Conservation (phyloP, 92 coral and sea anemone genomes). For the Palythoa caribaeorum region DNA sequence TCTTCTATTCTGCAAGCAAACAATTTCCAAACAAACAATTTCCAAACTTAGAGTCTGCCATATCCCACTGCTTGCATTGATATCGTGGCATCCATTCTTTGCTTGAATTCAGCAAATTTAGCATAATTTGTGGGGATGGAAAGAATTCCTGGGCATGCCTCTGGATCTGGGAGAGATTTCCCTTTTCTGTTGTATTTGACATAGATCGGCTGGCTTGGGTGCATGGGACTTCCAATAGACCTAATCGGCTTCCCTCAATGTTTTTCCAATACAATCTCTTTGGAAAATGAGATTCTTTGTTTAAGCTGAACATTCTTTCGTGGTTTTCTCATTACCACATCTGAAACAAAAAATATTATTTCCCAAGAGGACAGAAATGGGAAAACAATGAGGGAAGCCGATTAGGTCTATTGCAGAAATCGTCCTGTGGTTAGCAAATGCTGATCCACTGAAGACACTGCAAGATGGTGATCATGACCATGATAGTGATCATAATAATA, state of each 20-base stretch:
- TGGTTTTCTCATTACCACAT: too few species aligned
- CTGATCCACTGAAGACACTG: constrained; percentile 29
- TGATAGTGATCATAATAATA: background rate
- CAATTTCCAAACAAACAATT: background rate
- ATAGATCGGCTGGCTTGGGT: constrained; percentile 45
- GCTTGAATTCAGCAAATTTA: constrained; percentile 41
- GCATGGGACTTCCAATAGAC: constrained; percentile 47
- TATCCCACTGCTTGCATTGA: constrained; percentile 54
- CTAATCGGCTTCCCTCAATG: too few species aligned
- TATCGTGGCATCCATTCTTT: constrained; percentile 40
- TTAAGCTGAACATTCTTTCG: too few species aligned
- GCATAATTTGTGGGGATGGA: constrained; percentile 47
- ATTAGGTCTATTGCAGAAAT: constrained; percentile 10
- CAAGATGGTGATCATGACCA: too few species aligned
- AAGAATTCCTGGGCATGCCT: constrained; percentile 54
- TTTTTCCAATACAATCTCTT: too few species aligned
- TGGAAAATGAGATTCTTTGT: too few species aligned
- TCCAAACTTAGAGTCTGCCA: constrained; percentile 44
- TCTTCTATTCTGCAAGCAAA: background rate
- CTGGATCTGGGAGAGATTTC: constrained; percentile 58
- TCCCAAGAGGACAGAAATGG: too few species aligned
- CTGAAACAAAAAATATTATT: too few species aligned
- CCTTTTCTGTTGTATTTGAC: constrained; percentile 51
- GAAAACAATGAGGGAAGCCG: too few species aligned
- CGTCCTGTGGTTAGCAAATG: constrained; percentile 44